A percentile compares a stretch with the other conserved stretches of the same genome.
Evolutionary conservation across 2,113 vertebrate genomes (phyloP).

Genomic region (Brachionichthys hirsutus): DNA sequence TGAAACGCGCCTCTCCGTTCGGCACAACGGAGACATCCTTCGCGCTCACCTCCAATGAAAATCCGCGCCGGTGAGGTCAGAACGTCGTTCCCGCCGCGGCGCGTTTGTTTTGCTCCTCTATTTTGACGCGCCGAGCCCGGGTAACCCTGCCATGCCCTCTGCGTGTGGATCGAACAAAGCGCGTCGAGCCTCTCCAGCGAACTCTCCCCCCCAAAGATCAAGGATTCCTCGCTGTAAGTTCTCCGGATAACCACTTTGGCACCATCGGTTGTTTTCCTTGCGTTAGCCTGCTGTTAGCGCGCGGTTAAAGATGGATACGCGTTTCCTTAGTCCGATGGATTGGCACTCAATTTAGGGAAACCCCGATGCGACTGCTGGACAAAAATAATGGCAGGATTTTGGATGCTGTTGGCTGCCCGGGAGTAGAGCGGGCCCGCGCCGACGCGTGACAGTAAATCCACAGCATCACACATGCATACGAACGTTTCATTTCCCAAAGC

Average conservation of each 20-base stretch:
- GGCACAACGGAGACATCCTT: conserved; percentile 50
- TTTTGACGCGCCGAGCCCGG: conserved; percentile 27
- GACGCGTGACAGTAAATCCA: conserved; percentile 37
- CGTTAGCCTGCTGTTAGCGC: background rate
- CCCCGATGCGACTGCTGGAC: conserved; percentile 40
- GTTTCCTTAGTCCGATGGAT: conserved; percentile 47
- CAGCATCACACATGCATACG: conserved; percentile 13
- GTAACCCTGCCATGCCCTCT: conserved; percentile 22
- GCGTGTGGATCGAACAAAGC: conserved; percentile 63
- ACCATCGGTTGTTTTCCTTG: conserved; percentile 10
- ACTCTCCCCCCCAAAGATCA: conserved; percentile 8
- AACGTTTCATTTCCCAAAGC: conserved; percentile 26
- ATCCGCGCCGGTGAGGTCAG: conserved; percentile 52
- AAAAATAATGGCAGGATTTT: conserved; percentile 62
- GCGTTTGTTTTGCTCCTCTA: conserved; percentile 24
- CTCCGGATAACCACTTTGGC: conserved; percentile 48
- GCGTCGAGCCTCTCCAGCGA: conserved; percentile 47
- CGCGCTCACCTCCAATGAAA: conserved; percentile 66
- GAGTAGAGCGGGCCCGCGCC: conserved; percentile 59
- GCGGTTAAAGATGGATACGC: conserved; percentile 61
- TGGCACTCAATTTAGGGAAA: conserved; percentile 59
- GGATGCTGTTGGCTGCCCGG: conserved; percentile 55
- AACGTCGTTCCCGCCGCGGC: conserved; percentile 47
- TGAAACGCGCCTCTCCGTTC: conserved; percentile 70
- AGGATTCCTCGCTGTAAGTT: conserved; percentile 65